Evolutionary conservation across 2,888 invertebrate species (phyloP).

Genomic region (Tiphia femorata): DNA sequence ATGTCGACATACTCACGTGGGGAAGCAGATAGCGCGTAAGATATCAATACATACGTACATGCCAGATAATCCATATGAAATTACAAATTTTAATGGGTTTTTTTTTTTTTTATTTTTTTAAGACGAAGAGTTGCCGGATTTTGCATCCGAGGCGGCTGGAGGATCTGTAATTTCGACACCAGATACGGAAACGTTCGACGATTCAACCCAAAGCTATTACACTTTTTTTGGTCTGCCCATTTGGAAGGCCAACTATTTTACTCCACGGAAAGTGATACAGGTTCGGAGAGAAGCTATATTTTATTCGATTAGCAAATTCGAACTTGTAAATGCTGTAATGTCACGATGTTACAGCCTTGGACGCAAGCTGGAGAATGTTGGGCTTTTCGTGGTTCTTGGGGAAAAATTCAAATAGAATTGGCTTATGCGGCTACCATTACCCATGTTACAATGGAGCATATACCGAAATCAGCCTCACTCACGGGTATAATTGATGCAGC

Average conservation of each 20-base stretch:
- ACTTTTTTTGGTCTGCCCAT: constrained; percentile 55
- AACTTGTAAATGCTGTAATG: not conserved
- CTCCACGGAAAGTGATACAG: constrained; percentile 59
- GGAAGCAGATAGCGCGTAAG: not conserved
- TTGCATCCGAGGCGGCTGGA: constrained; percentile 59
- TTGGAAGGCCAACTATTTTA: constrained; percentile 50
- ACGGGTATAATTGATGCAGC: constrained; percentile 72
- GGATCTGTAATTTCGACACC: constrained; percentile 59
- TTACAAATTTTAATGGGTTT: not conserved
- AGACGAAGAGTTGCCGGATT: constrained; percentile 51
- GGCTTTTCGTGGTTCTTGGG: constrained; percentile 72
- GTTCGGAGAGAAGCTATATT: too few relatives aligned
- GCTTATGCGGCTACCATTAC: constrained; percentile 68
- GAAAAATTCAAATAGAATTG: constrained; percentile 61
- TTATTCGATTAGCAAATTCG: not conserved
- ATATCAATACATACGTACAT: not conserved
- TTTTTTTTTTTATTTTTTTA: not conserved
- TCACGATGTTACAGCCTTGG: constrained; percentile 47
- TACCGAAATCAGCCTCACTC: constrained; percentile 70
- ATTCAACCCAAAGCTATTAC: constrained; percentile 31
- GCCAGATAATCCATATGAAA: not conserved
- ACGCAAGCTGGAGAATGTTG: constrained; percentile 73
- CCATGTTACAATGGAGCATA: constrained; percentile 73
- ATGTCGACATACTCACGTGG: not conserved
- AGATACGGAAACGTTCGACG: constrained; percentile 50